These are phyloP conservation scores for Cheilosia scutellata DNA, from an alignment of 2,888 invertebrate species.

Conservation along the genomic window DNA sequence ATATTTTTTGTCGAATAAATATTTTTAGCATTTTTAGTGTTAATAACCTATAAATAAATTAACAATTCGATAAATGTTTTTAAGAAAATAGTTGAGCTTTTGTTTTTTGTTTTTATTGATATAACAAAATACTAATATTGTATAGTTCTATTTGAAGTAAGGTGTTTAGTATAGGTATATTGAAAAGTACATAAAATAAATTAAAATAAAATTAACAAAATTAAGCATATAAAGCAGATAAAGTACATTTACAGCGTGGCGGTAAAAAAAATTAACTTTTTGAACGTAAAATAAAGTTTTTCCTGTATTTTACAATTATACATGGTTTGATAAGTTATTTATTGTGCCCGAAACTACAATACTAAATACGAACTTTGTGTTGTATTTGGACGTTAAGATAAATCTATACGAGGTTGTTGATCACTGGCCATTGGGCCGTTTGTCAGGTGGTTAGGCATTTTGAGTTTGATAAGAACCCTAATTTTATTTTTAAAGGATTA, in stretches of 20 bases:
- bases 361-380: no score
- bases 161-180: constrained; percentile 18
- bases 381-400: no score
- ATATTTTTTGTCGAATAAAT: constrained; percentile 59
- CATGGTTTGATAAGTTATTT: no score
- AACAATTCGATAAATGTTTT: constrained; percentile 56
- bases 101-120: constrained; percentile 15
- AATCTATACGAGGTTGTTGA: no score
- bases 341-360: no score
- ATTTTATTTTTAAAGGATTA: no score
- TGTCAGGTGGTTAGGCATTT: no score
- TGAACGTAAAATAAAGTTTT: neutral
- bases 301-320: no score
- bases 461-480: no score
- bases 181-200: constrained; percentile 1
- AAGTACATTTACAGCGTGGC: constrained; percentile 50
- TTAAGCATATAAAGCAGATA: constrained; percentile 57
- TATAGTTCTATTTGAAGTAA: constrained; percentile 28
- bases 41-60: constrained; percentile 34
- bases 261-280: neutral
- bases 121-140: constrained; percentile 20
- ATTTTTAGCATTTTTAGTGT: constrained; percentile 48
- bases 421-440: no score
- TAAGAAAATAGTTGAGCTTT: constrained; percentile 56
- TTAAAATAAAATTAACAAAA: neutral